Evolutionary conservation across 23 tunicate genomes (phyloP).

Genomic region (Styela clava): DNA sequence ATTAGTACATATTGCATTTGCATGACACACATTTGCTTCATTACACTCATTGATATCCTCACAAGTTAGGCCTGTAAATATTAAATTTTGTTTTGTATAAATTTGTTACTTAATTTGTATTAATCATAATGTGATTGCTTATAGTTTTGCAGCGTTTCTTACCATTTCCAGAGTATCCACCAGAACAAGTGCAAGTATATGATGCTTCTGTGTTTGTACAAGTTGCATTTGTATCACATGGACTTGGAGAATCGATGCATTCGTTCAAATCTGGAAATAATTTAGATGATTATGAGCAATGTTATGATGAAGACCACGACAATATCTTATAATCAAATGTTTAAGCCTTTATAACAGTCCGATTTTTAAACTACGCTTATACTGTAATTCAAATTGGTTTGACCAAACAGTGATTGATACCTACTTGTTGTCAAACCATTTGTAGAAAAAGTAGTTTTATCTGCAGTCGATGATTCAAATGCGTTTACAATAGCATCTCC

Average conservation of each 20-base stretch:
- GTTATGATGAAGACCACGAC: too few relatives aligned
- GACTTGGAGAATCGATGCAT: neutral
- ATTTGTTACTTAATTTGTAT: too few relatives aligned
- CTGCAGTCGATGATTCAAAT: neutral
- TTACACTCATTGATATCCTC: slow-evolving; percentile 13
- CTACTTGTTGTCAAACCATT: neutral
- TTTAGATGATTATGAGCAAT: too few relatives aligned
- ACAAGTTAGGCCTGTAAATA: neutral
- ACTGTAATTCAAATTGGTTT: too few relatives aligned
- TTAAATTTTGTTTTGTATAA: neutral
- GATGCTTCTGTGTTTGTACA: neutral
- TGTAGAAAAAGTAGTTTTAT: neutral
- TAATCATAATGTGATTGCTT: too few relatives aligned
- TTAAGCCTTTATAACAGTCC: too few relatives aligned
- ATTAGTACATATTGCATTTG: slow-evolving; percentile 5
- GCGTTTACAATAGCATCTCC: neutral
- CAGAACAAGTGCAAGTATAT: neutral
- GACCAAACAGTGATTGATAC: too few relatives aligned
- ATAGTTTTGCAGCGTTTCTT: too few relatives aligned
- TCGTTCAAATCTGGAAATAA: neutral
- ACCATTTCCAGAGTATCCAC: neutral
- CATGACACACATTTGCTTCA: neutral
- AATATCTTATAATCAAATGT: too few relatives aligned
- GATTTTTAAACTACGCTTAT: too few relatives aligned
- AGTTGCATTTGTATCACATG: neutral